These are phyloP conservation scores for Blastobasis adustella DNA, from an alignment of 2,888 invertebrate species.

Conservation along the genomic window DNA sequence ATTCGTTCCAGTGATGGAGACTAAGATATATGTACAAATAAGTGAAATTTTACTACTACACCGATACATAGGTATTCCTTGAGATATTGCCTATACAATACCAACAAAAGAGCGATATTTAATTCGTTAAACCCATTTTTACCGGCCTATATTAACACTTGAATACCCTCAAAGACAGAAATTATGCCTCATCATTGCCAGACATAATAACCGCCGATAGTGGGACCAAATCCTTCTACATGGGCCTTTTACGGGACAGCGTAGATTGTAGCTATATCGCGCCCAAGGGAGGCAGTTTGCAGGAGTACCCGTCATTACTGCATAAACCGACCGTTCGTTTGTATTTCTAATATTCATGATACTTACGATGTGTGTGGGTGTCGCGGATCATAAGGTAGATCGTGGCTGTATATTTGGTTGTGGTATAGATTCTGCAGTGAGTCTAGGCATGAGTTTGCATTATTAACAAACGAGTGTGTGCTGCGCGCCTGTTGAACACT, in stretches of 20 bases:
- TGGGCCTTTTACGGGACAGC: slow-evolving; percentile 15
- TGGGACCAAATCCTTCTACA: slow-evolving; percentile 7
- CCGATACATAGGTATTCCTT: no score
- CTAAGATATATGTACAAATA: no score
- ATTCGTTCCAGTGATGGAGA: no score
- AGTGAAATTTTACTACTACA: no score
- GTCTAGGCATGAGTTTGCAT: neutral
- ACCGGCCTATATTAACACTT: no score
- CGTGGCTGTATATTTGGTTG: neutral
- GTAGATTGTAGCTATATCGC: slow-evolving; percentile 17
- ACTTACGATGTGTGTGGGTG: neutral
- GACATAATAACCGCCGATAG: neutral
- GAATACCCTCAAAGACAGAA: neutral
- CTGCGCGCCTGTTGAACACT: no score
- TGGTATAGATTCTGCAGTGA: neutral
- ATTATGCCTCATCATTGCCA: neutral
- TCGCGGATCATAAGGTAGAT: neutral
- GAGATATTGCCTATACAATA: no score
- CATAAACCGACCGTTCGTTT: slow-evolving; percentile 9
- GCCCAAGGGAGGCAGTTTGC: slow-evolving; percentile 14
- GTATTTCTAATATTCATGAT: neutral
- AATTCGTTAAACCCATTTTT: no score
- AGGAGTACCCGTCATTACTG: slow-evolving; percentile 17
- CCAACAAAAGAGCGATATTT: no score
- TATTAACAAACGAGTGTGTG: no score